Base-by-base conservation (phyloP, 2,888 invertebrate species). In the Stomorhina lunata region DNA sequence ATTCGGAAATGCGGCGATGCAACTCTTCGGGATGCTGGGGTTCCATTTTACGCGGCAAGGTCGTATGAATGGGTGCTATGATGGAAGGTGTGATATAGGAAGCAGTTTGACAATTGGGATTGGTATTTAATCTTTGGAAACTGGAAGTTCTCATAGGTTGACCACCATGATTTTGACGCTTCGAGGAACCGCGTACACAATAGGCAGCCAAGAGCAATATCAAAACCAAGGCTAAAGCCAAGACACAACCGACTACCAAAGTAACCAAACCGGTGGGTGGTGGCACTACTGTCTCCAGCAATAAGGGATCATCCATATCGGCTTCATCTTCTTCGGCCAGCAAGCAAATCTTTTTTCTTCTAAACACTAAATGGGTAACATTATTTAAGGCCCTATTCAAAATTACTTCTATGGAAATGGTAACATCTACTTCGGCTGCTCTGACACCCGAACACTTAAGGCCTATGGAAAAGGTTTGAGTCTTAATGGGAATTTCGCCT, bases 321-420 rank as follows among this genome's bases (percentile, higher is more conserved):
- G 87, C 86, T 40, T 88, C 89, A 6, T 87, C 89, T 20, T 86
- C 86, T 59, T 90, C 90, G 53, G 86, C 87, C 2, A 87, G 61
- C 22, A 95, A 92, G 88, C 98, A 98, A 85, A 96, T 95, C 92
- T 98, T 98, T 90, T 94, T 95, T 84, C 98, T 92, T 81, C 94
- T 94, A 89, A 98, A 95, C 86, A 94, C 94, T 86, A 98, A 92
- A 48, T 94, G 93, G 2, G 96, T 97, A 17, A 95, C 94, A 88
- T 95, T 95, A 83, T 94, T 92, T 85, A 93, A 87, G 3, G 92
- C 91, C 45, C 92, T 91, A 88, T 94, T 94, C 55, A 95, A 92
- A 50, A 96, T 96, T 79, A 98, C 95, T 90, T 97, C 97, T 86
- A 98, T 93, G 80, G 95, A 94, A 85, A 98, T 95, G 55, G 94